Evolutionary conservation across 1,140 invertebrate species (phyloP).

Genomic region (Nasonia longicornis): DNA sequence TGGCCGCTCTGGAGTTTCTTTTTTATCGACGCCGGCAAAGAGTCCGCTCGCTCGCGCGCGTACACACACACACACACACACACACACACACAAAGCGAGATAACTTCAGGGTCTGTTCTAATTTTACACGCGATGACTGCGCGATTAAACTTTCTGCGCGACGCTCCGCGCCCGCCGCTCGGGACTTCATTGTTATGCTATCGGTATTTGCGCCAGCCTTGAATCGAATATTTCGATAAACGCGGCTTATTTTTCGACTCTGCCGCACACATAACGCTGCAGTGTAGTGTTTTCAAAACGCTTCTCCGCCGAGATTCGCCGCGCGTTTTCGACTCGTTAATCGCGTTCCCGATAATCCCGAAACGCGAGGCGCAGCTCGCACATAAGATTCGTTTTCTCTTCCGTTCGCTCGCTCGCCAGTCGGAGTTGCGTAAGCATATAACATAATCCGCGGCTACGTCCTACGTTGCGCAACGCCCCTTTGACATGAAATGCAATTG

Average conservation of each 20-base stretch:
- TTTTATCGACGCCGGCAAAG: neutral
- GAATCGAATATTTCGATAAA: neutral
- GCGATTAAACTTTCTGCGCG: too few relatives aligned
- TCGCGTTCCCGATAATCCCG: neutral
- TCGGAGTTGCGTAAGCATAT: conserved; percentile 2
- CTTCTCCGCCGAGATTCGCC: too few relatives aligned
- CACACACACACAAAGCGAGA: neutral
- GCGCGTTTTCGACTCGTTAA: too few relatives aligned
- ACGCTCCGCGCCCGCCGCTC: too few relatives aligned
- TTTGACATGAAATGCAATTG: conserved; percentile 29
- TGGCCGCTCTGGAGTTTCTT: neutral
- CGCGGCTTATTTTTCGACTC: too few relatives aligned
- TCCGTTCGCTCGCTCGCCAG: neutral
- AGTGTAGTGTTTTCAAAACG: too few relatives aligned
- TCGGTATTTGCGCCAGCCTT: neutral
- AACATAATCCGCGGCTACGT: conserved; percentile 19
- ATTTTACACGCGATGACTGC: conserved; percentile 4
- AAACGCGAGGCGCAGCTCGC: neutral
- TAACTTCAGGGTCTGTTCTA: neutral
- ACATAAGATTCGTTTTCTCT: conserved; percentile 16
- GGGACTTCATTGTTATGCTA: neutral
- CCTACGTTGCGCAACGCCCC: conserved; percentile 8
- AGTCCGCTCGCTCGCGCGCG: too few relatives aligned
- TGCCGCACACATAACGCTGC: too few relatives aligned
- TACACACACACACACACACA: too few relatives aligned